Evolutionary conservation across 2,888 invertebrate genomes (phyloP), one percentile per base, ranked within the genome.

Genomic region (Meliscaeva auricollis): DNA sequence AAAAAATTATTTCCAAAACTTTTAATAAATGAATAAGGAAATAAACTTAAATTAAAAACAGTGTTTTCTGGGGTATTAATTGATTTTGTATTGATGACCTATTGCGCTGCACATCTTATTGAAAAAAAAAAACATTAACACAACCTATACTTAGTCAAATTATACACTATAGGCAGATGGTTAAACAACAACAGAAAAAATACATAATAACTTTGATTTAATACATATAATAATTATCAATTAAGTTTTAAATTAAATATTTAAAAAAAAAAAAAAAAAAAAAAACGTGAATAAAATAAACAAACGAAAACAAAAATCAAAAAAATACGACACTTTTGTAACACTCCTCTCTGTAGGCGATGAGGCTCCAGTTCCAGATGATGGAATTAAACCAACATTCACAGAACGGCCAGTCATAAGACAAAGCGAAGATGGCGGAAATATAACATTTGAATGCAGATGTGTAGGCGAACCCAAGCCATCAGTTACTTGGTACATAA

Each of bases 381-480:
- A 97, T 93, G 97, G 96, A 93, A 96, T 97, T 93, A 98, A 98
- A 94, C 99, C 99, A 89, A 98, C 98, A 89, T 99, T 99, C 94
- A 98, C 98, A 91, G 98, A 98, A 95, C 96, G 98, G 93, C 99
- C 99, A 87, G 95, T 98, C 92, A 98, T 99, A 93, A 96, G 97
- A 94, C 99, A 99, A 94, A 97, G 97, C 91, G 98, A 98, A 91
- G 98, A 98, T 94, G 98, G 98, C 91, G 96, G 96, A 92, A 97
- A 96, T 93, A 97, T 99, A 91, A 96, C 97, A 90, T 98, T 99
- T 94, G 98, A 98, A 94, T 99, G 98, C 94, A 95, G 98, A 94
- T 96, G 99, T 93, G 98, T 98, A 92, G 98, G 98, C 91, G 98
- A 98, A 93, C 99, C 99, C 88, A 97, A 97, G 94, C 98, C 99